phyloP scores from a whole-genome alignment of 2,797 vertebrate genomes.

The Aulostomus chinensis region DNA sequence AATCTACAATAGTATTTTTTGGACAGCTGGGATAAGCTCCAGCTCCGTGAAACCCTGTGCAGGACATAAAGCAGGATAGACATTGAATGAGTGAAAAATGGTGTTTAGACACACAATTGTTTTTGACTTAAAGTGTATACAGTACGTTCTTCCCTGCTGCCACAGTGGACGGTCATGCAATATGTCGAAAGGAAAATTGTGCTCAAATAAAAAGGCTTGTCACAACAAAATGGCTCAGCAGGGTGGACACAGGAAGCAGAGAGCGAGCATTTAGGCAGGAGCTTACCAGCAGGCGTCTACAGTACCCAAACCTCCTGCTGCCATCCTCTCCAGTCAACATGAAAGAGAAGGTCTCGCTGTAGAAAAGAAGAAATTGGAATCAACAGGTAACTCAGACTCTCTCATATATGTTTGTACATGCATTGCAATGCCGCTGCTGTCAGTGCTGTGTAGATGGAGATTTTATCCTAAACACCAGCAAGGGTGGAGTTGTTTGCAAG shows the following conservation, averaged over 20 bases:
- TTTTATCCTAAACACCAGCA: not conserved
- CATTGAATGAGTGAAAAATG: no score
- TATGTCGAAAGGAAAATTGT: slow-evolving; percentile 26
- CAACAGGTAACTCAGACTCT: not conserved
- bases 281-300: slow-evolving; percentile 95
- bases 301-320: slow-evolving; percentile 96
- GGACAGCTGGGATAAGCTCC: no score
- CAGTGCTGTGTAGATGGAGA: not conserved
- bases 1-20: no score
- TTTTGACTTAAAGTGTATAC: slow-evolving; percentile 5
- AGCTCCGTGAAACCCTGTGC: no score
- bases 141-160: slow-evolving; percentile 35
- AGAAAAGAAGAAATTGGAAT: slow-evolving; percentile 58
- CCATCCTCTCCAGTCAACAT: slow-evolving; percentile 99
- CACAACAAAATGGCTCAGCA: slow-evolving; percentile 55
- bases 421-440: not conserved
- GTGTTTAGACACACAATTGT: no score
- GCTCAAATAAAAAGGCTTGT: slow-evolving; percentile 55
- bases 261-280: slow-evolving; percentile 18
- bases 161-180: slow-evolving; percentile 29
- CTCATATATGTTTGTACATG: not conserved
- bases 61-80: no score
- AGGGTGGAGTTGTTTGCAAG: not conserved
- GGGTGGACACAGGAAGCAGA: slow-evolving; percentile 35
- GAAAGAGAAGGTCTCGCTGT: slow-evolving; percentile 98